Percentiles rank a stretch among this genome's conserved stretches.
Evolutionary conservation across 2,113 vertebrate species (phyloP).

Genomic region (Hippocampus zosterae): DNA sequence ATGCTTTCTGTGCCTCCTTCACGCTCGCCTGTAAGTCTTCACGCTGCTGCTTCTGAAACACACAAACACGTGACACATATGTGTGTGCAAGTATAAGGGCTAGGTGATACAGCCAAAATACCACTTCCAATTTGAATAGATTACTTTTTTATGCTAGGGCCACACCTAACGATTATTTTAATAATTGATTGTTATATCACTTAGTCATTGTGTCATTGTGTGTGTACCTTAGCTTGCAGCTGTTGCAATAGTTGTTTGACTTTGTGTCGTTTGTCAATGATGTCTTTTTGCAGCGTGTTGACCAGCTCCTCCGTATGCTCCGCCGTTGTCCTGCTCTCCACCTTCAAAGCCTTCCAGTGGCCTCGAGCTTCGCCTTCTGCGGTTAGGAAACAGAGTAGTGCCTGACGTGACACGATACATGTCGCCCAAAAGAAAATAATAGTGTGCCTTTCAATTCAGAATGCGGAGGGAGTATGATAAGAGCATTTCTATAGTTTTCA

Average conservation of each 20-base stretch:
- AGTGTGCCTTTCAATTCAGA: background rate
- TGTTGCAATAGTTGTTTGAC: background rate
- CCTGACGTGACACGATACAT: background rate
- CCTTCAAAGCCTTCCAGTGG: slow-evolving; percentile 2
- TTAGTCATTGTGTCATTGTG: background rate
- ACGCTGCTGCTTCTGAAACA: slow-evolving; percentile 5
- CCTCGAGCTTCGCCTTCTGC: background rate
- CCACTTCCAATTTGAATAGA: too few relatives aligned
- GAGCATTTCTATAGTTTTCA: too few relatives aligned
- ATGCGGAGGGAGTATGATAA: too few relatives aligned
- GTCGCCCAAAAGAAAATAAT: background rate
- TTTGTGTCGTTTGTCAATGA: background rate
- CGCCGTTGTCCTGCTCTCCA: background rate
- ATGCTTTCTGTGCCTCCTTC: background rate
- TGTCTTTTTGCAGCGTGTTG: background rate
- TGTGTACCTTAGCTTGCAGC: background rate
- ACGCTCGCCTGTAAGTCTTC: background rate
- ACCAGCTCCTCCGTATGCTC: background rate
- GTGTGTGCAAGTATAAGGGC: background rate
- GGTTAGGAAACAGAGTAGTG: background rate
- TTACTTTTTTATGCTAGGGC: too few relatives aligned
- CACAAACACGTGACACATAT: background rate
- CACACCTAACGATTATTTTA: too few relatives aligned
- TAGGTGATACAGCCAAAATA: too few relatives aligned
- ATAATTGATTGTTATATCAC: too few relatives aligned